Conservation (phyloP, 2,888 invertebrate genomes). For the Cheilosia impressa region DNA sequence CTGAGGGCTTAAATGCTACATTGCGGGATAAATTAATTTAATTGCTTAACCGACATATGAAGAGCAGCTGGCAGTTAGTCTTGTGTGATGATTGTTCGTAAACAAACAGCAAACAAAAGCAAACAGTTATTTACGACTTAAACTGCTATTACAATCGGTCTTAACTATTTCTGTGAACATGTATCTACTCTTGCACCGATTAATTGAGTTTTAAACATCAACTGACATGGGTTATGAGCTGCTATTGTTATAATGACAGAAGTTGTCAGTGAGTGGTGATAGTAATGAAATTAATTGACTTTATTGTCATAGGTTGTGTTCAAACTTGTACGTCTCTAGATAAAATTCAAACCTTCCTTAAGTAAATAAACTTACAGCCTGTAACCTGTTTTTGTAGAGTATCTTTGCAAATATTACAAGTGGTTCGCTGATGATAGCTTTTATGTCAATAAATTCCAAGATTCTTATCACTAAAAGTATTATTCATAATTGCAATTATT, state of each 20-base stretch:
- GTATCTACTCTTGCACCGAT: background rate
- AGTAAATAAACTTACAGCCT: no score
- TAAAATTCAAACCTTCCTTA: no score
- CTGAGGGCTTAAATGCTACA: background rate
- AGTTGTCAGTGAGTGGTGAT: constrained; percentile 10
- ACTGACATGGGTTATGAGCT: background rate
- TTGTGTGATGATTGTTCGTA: background rate
- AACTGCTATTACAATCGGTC: background rate
- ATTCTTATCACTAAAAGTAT: no score
- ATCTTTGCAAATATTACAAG: no score
- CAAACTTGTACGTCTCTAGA: no score
- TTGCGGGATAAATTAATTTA: constrained; percentile 18
- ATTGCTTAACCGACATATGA: background rate
- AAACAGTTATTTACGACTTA: background rate
- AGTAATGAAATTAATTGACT: constrained; percentile 32
- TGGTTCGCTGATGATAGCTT: no score
- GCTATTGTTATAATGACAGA: background rate
- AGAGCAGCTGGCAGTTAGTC: background rate
- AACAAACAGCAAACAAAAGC: background rate
- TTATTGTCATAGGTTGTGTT: constrained; percentile 1
- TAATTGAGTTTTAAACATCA: constrained; percentile 22
- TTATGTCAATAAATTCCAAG: no score
- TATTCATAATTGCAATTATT: no score
- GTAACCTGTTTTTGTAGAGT: no score
- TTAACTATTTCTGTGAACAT: background rate